Evolutionary conservation across 2,113 vertebrate species (phyloP).

Genomic region (Apus apus): DNA sequence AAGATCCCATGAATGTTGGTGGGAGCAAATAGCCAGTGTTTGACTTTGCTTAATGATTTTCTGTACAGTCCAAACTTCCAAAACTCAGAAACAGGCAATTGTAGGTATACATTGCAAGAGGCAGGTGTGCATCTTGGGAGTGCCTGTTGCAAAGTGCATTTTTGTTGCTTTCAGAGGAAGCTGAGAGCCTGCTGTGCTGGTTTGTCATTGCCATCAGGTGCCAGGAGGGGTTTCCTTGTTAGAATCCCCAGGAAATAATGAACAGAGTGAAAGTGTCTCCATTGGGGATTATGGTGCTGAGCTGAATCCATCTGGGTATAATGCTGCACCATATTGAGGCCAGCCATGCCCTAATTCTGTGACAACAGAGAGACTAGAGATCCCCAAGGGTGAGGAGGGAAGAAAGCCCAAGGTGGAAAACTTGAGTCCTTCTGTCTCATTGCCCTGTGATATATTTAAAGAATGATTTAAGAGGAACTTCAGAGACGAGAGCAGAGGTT

Average conservation of each 20-base stretch:
- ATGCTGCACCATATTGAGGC: neutral
- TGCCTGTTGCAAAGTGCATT: fast-evolving
- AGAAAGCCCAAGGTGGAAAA: neutral
- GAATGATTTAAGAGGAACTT: conserved; percentile 58
- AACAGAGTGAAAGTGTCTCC: neutral
- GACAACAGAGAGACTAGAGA: neutral
- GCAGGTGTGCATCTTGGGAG: fast-evolving
- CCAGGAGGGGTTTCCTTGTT: neutral
- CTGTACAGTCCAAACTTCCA: neutral
- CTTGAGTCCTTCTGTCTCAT: neutral
- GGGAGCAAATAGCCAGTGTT: neutral
- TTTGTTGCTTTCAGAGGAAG: neutral
- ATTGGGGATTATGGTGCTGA: neutral
- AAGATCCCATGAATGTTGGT: fast-evolving
- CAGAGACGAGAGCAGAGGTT: conserved; percentile 32
- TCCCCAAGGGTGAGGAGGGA: neutral
- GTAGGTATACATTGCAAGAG: fast-evolving
- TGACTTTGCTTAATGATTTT: neutral
- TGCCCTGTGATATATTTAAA: neutral
- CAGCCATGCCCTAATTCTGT: neutral
- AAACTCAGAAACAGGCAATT: fast-evolving
- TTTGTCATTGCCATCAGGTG: neutral
- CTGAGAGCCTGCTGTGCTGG: neutral
- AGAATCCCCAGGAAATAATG: neutral
- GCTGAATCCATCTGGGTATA: neutral